Percentiles rank a stretch among this genome's conserved stretches.
Conservation (phyloP, 2,888 invertebrate species). For the Anodontia alba region DNA sequence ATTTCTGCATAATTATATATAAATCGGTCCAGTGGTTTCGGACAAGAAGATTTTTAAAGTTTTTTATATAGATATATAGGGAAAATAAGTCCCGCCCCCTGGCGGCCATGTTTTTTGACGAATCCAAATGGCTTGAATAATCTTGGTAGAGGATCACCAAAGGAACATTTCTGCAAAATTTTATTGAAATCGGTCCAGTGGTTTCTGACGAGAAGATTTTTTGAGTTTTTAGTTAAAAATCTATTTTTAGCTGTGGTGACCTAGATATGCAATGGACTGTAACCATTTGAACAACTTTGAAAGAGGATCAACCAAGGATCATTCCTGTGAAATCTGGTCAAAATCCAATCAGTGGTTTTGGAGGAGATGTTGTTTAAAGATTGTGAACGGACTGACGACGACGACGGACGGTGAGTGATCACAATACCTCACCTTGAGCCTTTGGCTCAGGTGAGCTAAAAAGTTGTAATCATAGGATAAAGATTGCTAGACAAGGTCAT, state of each 20-base stretch:
- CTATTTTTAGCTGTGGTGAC: neutral
- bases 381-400: neutral
- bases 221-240: too few relatives aligned
- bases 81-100: too few relatives aligned
- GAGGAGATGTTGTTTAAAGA: neutral
- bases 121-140: too few relatives aligned
- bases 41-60: too few relatives aligned
- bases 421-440: slow-evolving; percentile 3
- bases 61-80: too few relatives aligned
- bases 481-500: too few relatives aligned
- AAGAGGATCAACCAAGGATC: neutral
- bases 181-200: neutral
- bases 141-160: too few relatives aligned
- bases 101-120: neutral
- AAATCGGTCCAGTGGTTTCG: too few relatives aligned
- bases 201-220: neutral
- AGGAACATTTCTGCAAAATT: too few relatives aligned
- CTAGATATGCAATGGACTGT: neutral
- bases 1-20: too few relatives aligned
- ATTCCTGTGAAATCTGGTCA: too few relatives aligned
- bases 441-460: slow-evolving; percentile 2
- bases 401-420: neutral
- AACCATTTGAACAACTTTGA: neutral
- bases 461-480: too few relatives aligned
- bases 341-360: neutral